A percentile compares a stretch with the other conserved stretches of the same genome.
These are phyloP conservation scores for Euthynnus affinis DNA, from an alignment of 2,797 vertebrate genomes.

Conservation along the genomic window DNA sequence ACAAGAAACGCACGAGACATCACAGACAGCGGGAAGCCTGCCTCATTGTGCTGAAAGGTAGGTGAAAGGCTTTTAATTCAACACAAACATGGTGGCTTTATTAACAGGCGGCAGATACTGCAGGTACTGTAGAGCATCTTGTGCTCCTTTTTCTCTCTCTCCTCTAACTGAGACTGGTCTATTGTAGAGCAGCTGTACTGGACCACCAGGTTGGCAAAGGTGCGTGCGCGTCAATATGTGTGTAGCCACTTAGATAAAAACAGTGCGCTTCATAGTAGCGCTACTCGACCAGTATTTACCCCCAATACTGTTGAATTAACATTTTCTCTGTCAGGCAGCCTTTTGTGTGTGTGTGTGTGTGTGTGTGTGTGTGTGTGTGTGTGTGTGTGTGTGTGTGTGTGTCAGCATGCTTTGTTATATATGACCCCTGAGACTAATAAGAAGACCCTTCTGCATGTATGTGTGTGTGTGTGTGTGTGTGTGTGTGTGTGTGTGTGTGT, in stretches of 20 bases:
- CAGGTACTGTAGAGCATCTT: neutral
- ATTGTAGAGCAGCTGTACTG: neutral
- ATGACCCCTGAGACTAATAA: conserved; percentile 23
- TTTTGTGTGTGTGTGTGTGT: neutral
- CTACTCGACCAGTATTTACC: no score
- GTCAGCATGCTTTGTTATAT: conserved; percentile 25
- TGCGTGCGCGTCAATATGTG: conserved; percentile 4
- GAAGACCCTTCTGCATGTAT: conserved; percentile 6
- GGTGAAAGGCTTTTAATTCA: neutral
- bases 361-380: conserved; percentile 14
- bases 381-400: neutral
- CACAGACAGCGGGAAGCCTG: conserved; percentile 28
- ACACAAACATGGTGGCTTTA: neutral
- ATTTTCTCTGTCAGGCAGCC: neutral
- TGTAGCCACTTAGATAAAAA: conserved; percentile 3
- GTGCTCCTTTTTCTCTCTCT: neutral
- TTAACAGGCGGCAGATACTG: neutral
- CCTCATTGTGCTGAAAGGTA: conserved; percentile 42
- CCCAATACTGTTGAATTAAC: neutral
- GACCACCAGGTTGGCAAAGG: conserved; percentile 26
- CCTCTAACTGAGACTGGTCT: neutral
- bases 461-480: neutral
- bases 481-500: neutral
- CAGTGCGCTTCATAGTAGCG: neutral
- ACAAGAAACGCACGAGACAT: conserved; percentile 63